Base-by-base conservation (phyloP, 2,888 invertebrate species). In the Serripes groenlandicus region DNA sequence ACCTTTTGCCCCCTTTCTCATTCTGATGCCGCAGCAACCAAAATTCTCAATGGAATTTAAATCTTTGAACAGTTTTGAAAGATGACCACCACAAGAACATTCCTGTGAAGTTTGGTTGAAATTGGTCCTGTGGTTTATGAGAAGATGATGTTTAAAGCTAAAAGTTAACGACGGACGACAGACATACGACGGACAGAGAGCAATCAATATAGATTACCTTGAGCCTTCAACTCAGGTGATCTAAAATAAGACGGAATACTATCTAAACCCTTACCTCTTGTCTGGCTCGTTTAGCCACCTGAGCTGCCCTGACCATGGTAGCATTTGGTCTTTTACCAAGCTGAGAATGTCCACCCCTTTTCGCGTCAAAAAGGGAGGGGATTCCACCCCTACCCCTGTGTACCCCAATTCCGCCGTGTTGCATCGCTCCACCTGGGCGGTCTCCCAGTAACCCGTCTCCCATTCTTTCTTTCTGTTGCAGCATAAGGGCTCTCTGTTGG, bases 351-450 rank as follows among this genome's bases (percentile, higher is more conserved):
- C 73, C 52, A 9, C 32, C 42, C 26, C 58, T n/a, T 26, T 75
- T 75, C 5, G 76, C 30, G 23, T 85, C 85, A 68, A 87, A 78
- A 23, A 84, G n/a, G 9, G 82, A 80, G 4, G 84, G 83, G 54
- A 86, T 80, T 58, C 75, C 62, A 34, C 54, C 62, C 54, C 66
- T 70, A 49, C 72, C 66, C 23, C 49, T 34, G 21, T 68, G 66
- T 15, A 75, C 52, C 52, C 52, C 4, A 30, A 28, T 28, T 26
- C 18, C 54, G 52, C 73, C 66, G 0, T 56, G 69, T 78, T 77
- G 64, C 68, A 26, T 52, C 37, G 70, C 58, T 32, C 54, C 26
- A 54, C 72, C 34, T 34, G 73, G 75, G 30, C 72, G 73, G 62
- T 64, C 68, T 58, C 74, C 83, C 23, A 81, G 75, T 3, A 73